These are phyloP conservation scores for Agrenia bidenticulata DNA, from an alignment of 2,888 invertebrate genomes.

Conservation along the genomic window DNA sequence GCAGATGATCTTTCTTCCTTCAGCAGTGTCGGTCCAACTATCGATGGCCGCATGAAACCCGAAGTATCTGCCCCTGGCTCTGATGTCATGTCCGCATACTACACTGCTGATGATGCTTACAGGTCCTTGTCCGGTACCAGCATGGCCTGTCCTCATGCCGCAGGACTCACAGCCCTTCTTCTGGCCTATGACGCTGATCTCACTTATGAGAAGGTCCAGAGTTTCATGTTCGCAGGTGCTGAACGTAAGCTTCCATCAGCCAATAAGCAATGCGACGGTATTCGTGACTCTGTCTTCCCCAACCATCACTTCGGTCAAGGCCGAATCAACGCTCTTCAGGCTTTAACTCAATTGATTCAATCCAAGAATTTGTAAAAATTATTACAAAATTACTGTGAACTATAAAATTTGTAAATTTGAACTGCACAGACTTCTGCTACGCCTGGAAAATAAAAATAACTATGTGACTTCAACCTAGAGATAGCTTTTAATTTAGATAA, in stretches of 20 bases:
- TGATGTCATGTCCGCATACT: constrained; percentile 20
- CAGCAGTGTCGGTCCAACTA: constrained; percentile 18
- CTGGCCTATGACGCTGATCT: not conserved
- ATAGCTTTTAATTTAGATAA: too few species aligned
- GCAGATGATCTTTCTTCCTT: constrained; percentile 25
- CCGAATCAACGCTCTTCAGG: constrained; percentile 22
- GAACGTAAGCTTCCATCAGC: not conserved
- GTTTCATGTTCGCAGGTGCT: not conserved
- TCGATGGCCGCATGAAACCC: constrained; percentile 26
- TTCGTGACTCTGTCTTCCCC: constrained; percentile 13
- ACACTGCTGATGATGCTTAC: constrained; percentile 23
- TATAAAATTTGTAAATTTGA: too few species aligned
- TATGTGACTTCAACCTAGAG: too few species aligned
- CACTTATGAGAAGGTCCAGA: constrained; percentile 1
- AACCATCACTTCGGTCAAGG: constrained; percentile 34
- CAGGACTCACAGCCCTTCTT: constrained; percentile 28
- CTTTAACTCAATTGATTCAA: not conserved
- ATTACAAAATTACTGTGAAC: too few species aligned
- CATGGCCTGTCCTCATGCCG: constrained; percentile 37
- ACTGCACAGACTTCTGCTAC: too few species aligned
- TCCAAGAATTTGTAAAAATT: too few species aligned
- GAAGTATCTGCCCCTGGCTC: constrained; percentile 35
- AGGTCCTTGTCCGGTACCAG: constrained; percentile 31
- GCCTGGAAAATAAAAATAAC: too few species aligned
- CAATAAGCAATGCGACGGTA: constrained; percentile 17